Base-by-base conservation (phyloP, 2,113 vertebrate species). In the Lonchura striata region DNA sequence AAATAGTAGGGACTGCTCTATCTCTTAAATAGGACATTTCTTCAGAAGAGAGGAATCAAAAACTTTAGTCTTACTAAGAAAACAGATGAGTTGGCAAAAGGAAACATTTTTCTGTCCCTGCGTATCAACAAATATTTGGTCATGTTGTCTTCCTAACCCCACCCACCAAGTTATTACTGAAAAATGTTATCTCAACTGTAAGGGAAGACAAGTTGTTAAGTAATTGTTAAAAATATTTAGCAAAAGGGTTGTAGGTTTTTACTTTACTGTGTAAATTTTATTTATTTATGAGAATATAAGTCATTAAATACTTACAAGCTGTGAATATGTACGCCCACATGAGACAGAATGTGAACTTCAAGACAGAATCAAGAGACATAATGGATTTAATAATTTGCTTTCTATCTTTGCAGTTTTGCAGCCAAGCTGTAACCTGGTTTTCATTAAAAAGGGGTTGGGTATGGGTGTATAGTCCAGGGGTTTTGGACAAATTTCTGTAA, bases 41-140 rank as follows among this genome's bases (percentile, higher is more conserved):
- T n/a, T 89, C 28, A 60, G 77, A 93, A 82, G 30, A 88, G 41
- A 65, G 18, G 24, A 33, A n/a, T 69, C 44, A 42, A 37, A 56
- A 94, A 20, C 23, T 25, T 92, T 68, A 49, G 15, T 65, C 47
- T 78, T 90, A 31, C 65, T 56, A 74, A 96, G 83, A 78, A 86
- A 76, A 83, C 22, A 89, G n/a, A 88, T 86, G 61, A 95, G n/a
- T 89, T 96, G 85, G 74, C 65, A 94, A 74, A 94, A 91, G 22
- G 33, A 95, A 93, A 71, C 56, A 33, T 71, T 91, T 37, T 94
- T 94, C 61, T 78, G 10, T 41, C 19, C 28, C 72, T 89, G 80
- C 39, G 9, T 89, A 63, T 93, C 60, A 86, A 91, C 70, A 93
- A 31, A 52, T 46, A 88, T 85, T 87, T 82, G 44, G 37, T 91